Conservation (phyloP, 2,797 vertebrate species). For the Myotis vivesi region DNA sequence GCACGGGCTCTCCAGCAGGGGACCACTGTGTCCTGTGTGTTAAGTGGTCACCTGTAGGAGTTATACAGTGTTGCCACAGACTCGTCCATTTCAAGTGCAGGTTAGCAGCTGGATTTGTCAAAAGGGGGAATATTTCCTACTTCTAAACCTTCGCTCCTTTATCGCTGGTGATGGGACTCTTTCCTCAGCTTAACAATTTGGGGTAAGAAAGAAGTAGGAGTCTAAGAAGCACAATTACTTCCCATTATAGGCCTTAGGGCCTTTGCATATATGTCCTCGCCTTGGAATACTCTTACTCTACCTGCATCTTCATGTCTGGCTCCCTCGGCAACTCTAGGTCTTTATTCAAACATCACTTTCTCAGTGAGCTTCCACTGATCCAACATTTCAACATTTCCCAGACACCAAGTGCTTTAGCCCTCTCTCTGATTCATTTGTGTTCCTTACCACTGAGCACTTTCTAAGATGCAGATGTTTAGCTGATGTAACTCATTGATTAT, state of each 20-base stretch:
- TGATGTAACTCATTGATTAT: not conserved
- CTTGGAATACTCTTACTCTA: not conserved
- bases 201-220: not conserved
- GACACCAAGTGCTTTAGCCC: not conserved
- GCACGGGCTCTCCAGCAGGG: not conserved
- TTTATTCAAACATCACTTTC: not conserved
- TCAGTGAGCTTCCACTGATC: not conserved
- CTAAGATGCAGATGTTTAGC: not conserved
- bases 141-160: not conserved
- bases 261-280: not conserved
- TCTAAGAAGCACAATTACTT: not conserved
- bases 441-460: not conserved
- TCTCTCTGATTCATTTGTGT: not conserved
- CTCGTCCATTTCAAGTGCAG: not conserved
- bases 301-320: not conserved
- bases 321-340: not conserved
- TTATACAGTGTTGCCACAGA: accelerated
- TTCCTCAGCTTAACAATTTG: constrained; percentile 7
- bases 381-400: not conserved
- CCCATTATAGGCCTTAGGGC: not conserved
- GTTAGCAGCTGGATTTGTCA: not conserved
- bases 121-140: not conserved
- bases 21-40: not conserved
- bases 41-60: accelerated
- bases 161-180: not conserved